Percentiles rank a stretch among this genome's conserved stretches.
These are phyloP conservation scores for Caenorhabditis drosophilae DNA, from an alignment of 2,888 invertebrate species.

Conservation along the genomic window DNA sequence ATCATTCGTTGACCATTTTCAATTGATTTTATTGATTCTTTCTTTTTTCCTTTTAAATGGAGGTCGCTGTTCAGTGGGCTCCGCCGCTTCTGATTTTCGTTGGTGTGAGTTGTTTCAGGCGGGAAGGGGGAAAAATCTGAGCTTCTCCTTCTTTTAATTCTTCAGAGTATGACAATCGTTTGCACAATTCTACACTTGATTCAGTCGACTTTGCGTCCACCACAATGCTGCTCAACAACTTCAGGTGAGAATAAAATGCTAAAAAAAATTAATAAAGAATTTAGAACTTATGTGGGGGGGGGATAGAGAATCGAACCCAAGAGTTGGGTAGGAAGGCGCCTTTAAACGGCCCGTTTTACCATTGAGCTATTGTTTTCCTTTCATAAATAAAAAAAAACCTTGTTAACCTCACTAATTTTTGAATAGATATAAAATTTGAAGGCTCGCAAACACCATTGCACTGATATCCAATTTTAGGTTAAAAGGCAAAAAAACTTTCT, in stretches of 20 bases:
- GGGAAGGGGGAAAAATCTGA: background rate
- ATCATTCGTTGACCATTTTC: background rate
- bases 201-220: conserved; percentile 29
- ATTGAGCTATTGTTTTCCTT: too few relatives aligned
- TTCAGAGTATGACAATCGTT: conserved; percentile 30
- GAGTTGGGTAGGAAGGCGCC: too few relatives aligned
- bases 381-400: too few relatives aligned
- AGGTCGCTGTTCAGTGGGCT: conserved; percentile 23
- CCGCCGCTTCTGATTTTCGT: conserved; percentile 22
- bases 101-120: conserved; percentile 14
- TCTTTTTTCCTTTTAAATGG: conserved; percentile 7
- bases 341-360: too few relatives aligned
- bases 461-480: too few relatives aligned
- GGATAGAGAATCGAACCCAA: too few relatives aligned
- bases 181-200: conserved; percentile 27
- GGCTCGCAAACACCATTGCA: too few relatives aligned
- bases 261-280: conserved; percentile 9
- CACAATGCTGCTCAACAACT: conserved; percentile 26
- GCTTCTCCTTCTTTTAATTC: conserved; percentile 1
- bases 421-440: too few relatives aligned
- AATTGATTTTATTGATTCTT: background rate
- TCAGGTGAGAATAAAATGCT: conserved; percentile 13
- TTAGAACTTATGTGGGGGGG: too few relatives aligned
- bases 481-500: too few relatives aligned
- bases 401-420: too few relatives aligned